Evolutionary conservation across 1,140 invertebrate species (phyloP).

Genomic region (Brachionus plicatilis): DNA sequence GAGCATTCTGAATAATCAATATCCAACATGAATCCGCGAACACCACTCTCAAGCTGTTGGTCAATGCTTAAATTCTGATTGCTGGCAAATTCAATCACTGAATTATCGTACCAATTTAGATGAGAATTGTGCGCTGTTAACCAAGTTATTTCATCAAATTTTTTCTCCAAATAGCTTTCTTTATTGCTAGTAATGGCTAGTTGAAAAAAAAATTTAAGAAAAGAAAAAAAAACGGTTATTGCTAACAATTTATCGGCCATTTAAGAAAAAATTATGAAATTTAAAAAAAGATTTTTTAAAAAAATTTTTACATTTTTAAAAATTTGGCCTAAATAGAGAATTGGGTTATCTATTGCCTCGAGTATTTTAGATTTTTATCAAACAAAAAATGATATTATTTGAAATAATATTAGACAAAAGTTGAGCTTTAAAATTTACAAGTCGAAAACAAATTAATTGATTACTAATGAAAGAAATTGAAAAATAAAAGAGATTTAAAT

Average conservation of each 20-base stretch:
- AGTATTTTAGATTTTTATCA: not conserved
- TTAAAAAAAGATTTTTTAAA: not conserved
- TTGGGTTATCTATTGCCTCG: constrained; percentile 1
- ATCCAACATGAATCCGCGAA: constrained; percentile 31
- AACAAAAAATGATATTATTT: not conserved
- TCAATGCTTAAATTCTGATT: constrained; percentile 31
- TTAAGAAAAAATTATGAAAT: not conserved
- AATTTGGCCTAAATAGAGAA: not conserved
- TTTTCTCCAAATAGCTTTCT: not conserved
- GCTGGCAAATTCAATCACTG: not conserved
- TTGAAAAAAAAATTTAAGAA: not conserved
- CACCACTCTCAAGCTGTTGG: not conserved
- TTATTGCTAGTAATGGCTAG: not conserved
- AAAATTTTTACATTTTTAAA: not conserved
- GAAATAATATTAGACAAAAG: not conserved
- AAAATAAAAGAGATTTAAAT: too few relatives aligned
- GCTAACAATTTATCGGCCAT: not conserved
- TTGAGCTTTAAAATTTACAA: too few relatives aligned
- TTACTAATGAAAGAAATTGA: too few relatives aligned
- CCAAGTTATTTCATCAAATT: constrained; percentile 15
- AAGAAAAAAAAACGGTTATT: not conserved
- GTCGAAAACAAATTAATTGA: too few relatives aligned
- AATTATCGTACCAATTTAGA: constrained; percentile 17
- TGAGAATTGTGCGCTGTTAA: constrained; percentile 31
- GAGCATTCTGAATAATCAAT: constrained; percentile 4